These are phyloP conservation scores for Enteromius radiatus DNA, from an alignment of 2,797 vertebrate genomes.

Conservation along the genomic window DNA sequence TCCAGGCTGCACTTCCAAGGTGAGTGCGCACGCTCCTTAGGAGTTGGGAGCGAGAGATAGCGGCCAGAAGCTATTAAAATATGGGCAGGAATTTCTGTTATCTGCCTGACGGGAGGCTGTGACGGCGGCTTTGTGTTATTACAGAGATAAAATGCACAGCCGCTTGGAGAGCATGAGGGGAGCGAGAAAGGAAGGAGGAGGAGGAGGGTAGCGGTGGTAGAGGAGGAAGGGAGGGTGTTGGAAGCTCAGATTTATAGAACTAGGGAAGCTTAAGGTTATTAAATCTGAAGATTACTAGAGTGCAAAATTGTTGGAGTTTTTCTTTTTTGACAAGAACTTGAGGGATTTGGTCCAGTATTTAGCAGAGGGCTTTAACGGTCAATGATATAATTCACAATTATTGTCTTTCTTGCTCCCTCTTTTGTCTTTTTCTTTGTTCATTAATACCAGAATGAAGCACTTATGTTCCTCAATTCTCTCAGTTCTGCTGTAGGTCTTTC, in stretches of 20 bases:
- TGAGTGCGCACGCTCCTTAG: slow-evolving; percentile 84
- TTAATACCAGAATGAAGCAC: slow-evolving; percentile 65
- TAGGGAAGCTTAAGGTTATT: slow-evolving; percentile 86
- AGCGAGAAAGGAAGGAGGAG: slow-evolving; percentile 50
- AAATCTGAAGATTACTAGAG: slow-evolving; percentile 87
- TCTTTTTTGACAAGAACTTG: slow-evolving; percentile 79
- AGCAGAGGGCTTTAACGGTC: slow-evolving; percentile 76
- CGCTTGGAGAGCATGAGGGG: slow-evolving; percentile 67
- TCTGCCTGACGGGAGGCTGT: slow-evolving; percentile 78
- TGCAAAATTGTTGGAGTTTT: slow-evolving; percentile 86
- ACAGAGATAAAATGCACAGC: slow-evolving; percentile 86
- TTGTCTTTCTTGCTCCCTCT: slow-evolving; percentile 67
- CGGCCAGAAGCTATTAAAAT: slow-evolving; percentile 89
- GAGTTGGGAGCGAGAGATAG: slow-evolving; percentile 84
- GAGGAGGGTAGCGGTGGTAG: slow-evolving; percentile 37
- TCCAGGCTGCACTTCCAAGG: slow-evolving; percentile 81
- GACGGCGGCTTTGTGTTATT: slow-evolving; percentile 83
- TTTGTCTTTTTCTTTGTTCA: slow-evolving; percentile 70
- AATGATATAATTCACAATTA: slow-evolving; percentile 78
- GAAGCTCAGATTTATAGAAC: slow-evolving; percentile 84
- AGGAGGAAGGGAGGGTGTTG: slow-evolving; percentile 68
- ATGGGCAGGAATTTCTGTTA: slow-evolving; percentile 81
- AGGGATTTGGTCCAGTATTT: slow-evolving; percentile 82
- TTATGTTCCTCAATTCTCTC: slow-evolving; percentile 24
- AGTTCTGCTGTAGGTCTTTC: slow-evolving; percentile 2